Base-by-base conservation (phyloP, 2,113 vertebrate species). In the Setophaga coronata region DNA sequence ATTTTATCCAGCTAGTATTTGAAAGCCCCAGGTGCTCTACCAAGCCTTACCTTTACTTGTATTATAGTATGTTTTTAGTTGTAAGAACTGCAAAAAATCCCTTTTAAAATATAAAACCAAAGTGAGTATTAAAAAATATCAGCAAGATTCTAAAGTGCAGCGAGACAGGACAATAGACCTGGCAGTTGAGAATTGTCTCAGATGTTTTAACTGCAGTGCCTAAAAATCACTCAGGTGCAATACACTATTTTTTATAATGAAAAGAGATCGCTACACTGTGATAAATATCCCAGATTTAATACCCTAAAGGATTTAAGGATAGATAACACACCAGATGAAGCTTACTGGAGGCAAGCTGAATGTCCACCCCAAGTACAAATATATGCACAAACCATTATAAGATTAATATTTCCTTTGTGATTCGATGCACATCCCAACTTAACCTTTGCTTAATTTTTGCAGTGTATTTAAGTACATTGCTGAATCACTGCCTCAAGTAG, bases 361-460 rank as follows among this genome's bases (percentile, higher is more conserved):
- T 34, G 8, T 76, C 9, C 31, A 65, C 13, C 31, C 18, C 45
- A 61, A 57, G 7, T 43, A 56, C 5, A 74, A 73, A 82, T 40
- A 62, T 3, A 34, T 15, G 48, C 20, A 53, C 31, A 43, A 77
- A 51, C 18, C 21, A 20, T 61, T 65, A 15, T 10, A 76, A 92
- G 10, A 53, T 56, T 48, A 57, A 15, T 36, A 56, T 56, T 87
- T 87, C 33, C 8, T 78, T 73, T 66, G 34, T 71, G 7, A 74
- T 20, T 84, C 1, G 0, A 53, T 65, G n/a, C 7, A 53, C 10
- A 67, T 42, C 40, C 33, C n/a, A 50, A 7, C 36, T 87, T 87
- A 91, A 89, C 48, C 31, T 82, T 87, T 91, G 36, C 20, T 56
- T 76, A 53, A 50, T 82, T 92, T 87, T 91, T 80, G 23, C 40